A percentile compares a stretch with the other conserved stretches of the same genome.
Conservation (phyloP, 2,888 invertebrate genomes). For the Thereva nobilitata region DNA sequence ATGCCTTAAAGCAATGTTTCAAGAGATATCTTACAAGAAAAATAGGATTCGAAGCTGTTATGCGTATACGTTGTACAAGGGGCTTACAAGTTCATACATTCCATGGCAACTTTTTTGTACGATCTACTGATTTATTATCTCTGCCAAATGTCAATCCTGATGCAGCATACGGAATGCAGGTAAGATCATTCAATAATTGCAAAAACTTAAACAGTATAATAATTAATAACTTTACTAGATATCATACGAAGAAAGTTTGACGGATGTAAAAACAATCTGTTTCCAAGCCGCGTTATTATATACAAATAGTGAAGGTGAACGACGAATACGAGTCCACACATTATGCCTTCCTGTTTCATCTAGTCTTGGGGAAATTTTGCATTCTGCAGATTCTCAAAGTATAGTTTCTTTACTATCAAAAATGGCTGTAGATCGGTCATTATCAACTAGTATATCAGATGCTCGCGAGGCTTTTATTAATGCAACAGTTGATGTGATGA, state of each 20-base stretch:
- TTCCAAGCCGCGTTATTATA: conserved; percentile 98
- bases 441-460: conserved; percentile 83
- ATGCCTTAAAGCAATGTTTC: conserved; percentile 76
- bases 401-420: conserved; percentile 90
- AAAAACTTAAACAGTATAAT: not conserved
- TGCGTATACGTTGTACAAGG: conserved; percentile 92
- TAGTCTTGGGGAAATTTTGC: conserved; percentile 82
- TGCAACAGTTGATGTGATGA: conserved; percentile 87
- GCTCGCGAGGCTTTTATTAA: conserved; percentile 96
- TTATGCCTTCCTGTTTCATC: conserved; percentile 89
- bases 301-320: conserved; percentile 92
- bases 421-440: conserved; percentile 96
- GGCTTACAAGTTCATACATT: conserved; percentile 96
- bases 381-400: conserved; percentile 90
- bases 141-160: conserved; percentile 98
- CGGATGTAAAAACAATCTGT: conserved; percentile 85
- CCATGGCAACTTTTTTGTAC: conserved; percentile 99
- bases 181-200: conserved; percentile 51
- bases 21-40: conserved; percentile 91
- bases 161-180: conserved; percentile 97
- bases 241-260: conserved; percentile 87
- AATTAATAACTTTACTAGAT: conserved; percentile 45
- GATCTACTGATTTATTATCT: conserved; percentile 94
- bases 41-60: conserved; percentile 98
- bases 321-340: conserved; percentile 97